Base-by-base conservation (phyloP, 2,888 invertebrate genomes). In the Caenorhabditis sp. region DNA sequence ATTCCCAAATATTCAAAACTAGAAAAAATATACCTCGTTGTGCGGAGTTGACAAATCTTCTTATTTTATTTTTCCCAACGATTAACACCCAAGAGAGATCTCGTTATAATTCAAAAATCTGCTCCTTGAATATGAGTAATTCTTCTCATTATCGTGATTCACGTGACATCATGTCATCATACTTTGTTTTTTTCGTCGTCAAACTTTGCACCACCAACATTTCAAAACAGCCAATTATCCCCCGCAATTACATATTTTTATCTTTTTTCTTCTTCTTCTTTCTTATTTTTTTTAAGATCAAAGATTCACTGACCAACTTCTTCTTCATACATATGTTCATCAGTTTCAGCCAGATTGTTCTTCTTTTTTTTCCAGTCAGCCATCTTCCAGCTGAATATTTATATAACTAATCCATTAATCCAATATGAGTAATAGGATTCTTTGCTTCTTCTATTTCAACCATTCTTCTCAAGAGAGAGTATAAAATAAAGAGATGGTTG, bases 211-310 rank as follows among this genome's bases (percentile, higher is more conserved):
- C 10, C 4, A 31, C 4, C 10, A 31, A 43, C 43, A 43, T 43
- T 17, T 43, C 10, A 49, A 38, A 49, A 23, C 43, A 23, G 8
- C 26, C 31, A 43, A 38, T 59, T 49, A 59, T 25, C 59, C 59
- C 21, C 36, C n/a, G 38, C 20, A 26, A 59, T 59, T 59, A 38
- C 36, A 27, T 27, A 59, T 59, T n/a, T 38, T 59, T 59, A 23
- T 59, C 21, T 59, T 23, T 56, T 25, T 23, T 23, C 21, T 56
- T 12, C 21, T 7, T 59, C 20, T 14, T 2, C 14, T 14, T 43
- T 43, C 43, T 17, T 43, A 5, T 17, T 43, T 43, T 43, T 21
- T 59, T 23, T n/a, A 57, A 27, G 31, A 38, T 10, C 38, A 43
- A 17, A 59, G 43, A 43, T 25, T 59, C 43, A 43, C 59, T 36